These are phyloP conservation scores for crab-eating macaque (Macaca fascicularis) DNA, from an alignment of 2,113 vertebrate species.

Conservation along the genomic window DNA sequence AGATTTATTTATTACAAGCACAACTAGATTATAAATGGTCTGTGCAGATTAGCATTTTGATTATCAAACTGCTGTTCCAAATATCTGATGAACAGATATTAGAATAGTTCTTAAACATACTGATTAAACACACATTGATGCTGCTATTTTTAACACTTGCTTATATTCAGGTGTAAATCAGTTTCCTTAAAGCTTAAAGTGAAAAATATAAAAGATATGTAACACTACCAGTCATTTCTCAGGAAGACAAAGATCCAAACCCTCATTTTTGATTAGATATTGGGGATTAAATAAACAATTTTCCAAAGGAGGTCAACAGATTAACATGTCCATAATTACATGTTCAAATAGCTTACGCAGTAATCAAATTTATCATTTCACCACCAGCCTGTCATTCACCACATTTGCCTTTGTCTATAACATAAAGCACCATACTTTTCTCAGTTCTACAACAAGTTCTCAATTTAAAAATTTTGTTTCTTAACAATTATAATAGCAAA, in stretches of 20 bases:
- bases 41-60: conserved; percentile 79
- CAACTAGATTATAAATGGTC: conserved; percentile 69
- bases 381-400: neutral
- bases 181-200: conserved; percentile 55
- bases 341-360: conserved; percentile 16
- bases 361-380: conserved; percentile 51
- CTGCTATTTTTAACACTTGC: conserved; percentile 78
- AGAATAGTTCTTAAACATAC: conserved; percentile 76
- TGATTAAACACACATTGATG: conserved; percentile 76
- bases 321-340: conserved; percentile 65
- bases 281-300: conserved; percentile 33
- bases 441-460: neutral
- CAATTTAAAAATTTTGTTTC: neutral
- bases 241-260: neutral
- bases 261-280: neutral
- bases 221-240: conserved; percentile 2
- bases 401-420: neutral
- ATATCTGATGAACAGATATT: conserved; percentile 79
- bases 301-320: conserved; percentile 54
- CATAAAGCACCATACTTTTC: neutral
- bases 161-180: conserved; percentile 69
- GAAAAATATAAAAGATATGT: conserved; percentile 40
- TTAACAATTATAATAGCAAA: neutral
- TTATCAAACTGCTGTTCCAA: conserved; percentile 77
- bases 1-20: conserved; percentile 71